Evolutionary conservation across 2,113 vertebrate genomes (phyloP), one percentile per base, ranked within the genome.

Genomic region (Tichodroma muraria): DNA sequence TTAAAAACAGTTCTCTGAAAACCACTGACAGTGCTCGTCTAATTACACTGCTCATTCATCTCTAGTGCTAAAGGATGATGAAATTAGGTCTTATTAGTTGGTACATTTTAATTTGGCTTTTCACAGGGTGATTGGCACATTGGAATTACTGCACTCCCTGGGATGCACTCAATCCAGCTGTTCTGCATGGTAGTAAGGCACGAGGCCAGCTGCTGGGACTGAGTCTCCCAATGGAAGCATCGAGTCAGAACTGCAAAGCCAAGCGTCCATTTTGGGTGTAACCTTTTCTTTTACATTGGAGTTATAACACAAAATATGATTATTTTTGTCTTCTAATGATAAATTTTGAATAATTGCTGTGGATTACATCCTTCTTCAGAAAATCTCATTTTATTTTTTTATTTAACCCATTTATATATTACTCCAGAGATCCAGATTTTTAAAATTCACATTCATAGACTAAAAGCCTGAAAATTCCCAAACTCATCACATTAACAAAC

Each of bases 31-130:
- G 35, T 5, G 33, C 66, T 54, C 7, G 5, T 31, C 73, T 81
- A 88, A 95, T 93, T 88, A 92, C 17, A 25, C 57, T 42, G 81
- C 47, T 92, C 87, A 75, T 70, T 95, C 80, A 59, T 66, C 69
- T 86, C 93, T 6, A 59, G 30, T 54, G 28, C 89, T 47, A 75
- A 23, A 63, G 60, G 38, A 84, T 71, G 72, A 92, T 78, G 83
- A 88, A 95, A 95, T 95, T 75, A 93, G 56, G 38, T 53, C 59
- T 90, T 91, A 63, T 78, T 93, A 93, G 64, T 20, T 15, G 22
- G 50, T 50, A 73, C 85, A 33, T 50, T 93, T 93, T 72, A 54
- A 89, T 91, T 93, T 76, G 22, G 13, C 30, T 93, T 91, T 82
- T 82, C 53, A 47, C 4, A 15, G 72, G 22, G 73, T 79, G 94